phyloP scores from a whole-genome alignment of 2,797 vertebrate species.

The Schizopygopsis malacanthus region DNA sequence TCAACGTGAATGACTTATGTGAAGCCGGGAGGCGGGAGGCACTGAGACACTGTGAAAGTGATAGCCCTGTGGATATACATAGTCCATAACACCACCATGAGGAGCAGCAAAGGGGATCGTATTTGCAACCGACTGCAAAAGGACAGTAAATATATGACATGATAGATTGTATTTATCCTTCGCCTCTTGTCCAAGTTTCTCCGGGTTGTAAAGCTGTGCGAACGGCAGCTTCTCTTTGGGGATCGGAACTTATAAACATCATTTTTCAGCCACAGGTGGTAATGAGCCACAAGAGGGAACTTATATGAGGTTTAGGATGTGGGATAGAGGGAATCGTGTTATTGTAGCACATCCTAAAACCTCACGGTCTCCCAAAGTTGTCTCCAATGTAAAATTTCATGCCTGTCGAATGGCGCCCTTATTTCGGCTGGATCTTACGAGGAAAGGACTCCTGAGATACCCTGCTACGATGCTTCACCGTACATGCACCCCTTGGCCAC shows the following conservation, averaged over 20 bases:
- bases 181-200: conserved; percentile 39
- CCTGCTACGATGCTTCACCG: conserved; percentile 46
- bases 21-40: conserved; percentile 1
- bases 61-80: conserved; percentile 43
- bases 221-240: conserved; percentile 22
- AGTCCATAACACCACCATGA: conserved; percentile 54
- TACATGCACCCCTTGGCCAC: conserved; percentile 42
- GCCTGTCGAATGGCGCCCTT: conserved; percentile 50
- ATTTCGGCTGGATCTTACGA: conserved; percentile 24
- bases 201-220: conserved; percentile 40
- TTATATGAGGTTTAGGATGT: conserved; percentile 47
- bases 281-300: conserved; percentile 57
- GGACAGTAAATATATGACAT: conserved; percentile 52
- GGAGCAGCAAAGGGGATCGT: conserved; percentile 49
- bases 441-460: conserved; percentile 48
- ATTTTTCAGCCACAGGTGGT: conserved; percentile 53
- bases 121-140: conserved; percentile 57
- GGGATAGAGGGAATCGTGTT: conserved; percentile 50
- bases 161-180: conserved; percentile 57
- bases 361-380: conserved; percentile 38
- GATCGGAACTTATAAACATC: conserved; percentile 51
- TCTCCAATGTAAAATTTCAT: conserved; percentile 60
- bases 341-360: conserved; percentile 54
- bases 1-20: conserved; percentile 37
- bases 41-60: conserved; percentile 39